Evolutionary conservation across 2,113 vertebrate species (phyloP), one percentile per base, ranked within the genome.

Genomic region (Polypterus senegalus): DNA sequence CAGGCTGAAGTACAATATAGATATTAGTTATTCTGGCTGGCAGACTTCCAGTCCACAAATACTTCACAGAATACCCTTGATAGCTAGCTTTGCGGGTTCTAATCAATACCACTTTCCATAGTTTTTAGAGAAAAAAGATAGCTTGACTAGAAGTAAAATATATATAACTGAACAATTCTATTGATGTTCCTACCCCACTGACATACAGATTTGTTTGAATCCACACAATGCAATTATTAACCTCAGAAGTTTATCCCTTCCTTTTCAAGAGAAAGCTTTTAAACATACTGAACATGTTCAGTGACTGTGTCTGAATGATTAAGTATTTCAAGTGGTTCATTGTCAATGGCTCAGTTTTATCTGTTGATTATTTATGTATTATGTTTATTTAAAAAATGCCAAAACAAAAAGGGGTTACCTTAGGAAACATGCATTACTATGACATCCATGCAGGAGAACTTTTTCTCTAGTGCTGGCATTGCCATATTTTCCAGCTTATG

Each of bases 31-130:
- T 74, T 57, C 74, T 76, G 62, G 65, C 73, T 82, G 80, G 76
- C 79, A 79, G 68, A 57, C 57, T 66, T 79, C 77, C 75, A 78
- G 73, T 66, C 68, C 49, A 55, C 71, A 71, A 67, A 68, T 67
- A 62, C 60, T 47, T 72, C 66, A 73, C 74, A 67, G 73, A 72
- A 70, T 51, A 69, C 75, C 75, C 61, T 66, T 75, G 73, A 76
- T 72, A 79, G 65, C 75, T 77, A 73, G 69, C 69, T 77, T 75
- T 70, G 73, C 70, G 74, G 74, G 77, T 75, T 73, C 74, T 74
- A 77, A 74, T 75, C 79, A 81, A 83, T 83, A 84, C 78, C 76
- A 77, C 80, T 80, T 81, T 80, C 78, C 77, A 81, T 66, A 78
- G 76, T 81, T 85, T 79, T 79, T 72, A 80, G 73, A 66, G 67